These are phyloP conservation scores for Phrynocephalus guinanensis DNA, from an alignment of 2,797 vertebrate genomes.

Conservation along the genomic window DNA sequence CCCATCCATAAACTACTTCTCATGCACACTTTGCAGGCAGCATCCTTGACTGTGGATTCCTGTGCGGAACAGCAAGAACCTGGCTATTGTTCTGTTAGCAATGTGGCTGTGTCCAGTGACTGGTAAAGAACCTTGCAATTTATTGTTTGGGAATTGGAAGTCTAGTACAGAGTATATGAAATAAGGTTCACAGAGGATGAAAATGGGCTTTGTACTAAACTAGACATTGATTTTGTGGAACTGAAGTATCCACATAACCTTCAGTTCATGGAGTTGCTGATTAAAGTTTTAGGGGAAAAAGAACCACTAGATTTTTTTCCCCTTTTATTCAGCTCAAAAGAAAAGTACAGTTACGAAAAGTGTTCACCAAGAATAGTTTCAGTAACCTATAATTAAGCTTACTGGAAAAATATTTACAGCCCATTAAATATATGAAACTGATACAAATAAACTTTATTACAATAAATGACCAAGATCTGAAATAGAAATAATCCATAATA, in stretches of 20 bases:
- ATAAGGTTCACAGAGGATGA: neutral
- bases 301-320: neutral
- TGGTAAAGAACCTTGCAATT: constrained; percentile 81
- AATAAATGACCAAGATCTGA: no score
- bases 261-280: neutral
- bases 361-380: neutral
- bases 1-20: neutral
- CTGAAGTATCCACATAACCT: neutral
- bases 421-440: neutral
- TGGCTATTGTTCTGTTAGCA: constrained; percentile 94
- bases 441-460: no score
- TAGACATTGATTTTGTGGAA: neutral
- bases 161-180: neutral
- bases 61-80: constrained; percentile 94
- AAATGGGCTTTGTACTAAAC: neutral
- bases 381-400: neutral
- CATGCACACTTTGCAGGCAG: constrained; percentile 81
- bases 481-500: no score
- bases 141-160: neutral
- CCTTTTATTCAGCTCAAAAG: neutral
- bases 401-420: neutral
- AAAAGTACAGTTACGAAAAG: neutral
- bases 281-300: neutral
- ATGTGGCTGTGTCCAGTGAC: constrained; percentile 91
- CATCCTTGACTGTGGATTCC: constrained; percentile 93